These are phyloP conservation scores for Synanthedon formicaeformis DNA, from an alignment of 2,888 invertebrate genomes.

Conservation along the genomic window DNA sequence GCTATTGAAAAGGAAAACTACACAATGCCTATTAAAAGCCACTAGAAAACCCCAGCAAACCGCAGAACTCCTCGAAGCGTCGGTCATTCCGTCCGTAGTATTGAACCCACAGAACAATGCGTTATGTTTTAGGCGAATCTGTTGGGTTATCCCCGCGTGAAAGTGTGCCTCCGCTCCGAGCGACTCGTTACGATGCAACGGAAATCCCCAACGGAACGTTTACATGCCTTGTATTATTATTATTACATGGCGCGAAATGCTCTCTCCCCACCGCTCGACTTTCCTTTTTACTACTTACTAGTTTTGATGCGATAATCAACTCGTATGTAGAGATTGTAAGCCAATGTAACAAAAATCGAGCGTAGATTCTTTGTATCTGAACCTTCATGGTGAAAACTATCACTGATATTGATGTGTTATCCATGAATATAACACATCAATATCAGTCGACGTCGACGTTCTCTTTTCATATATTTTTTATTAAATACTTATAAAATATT, in stretches of 20 bases:
- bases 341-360: too few species aligned
- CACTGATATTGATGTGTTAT: too few species aligned
- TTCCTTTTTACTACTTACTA: background rate
- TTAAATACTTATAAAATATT: too few species aligned
- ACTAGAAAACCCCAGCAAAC: conserved; percentile 5
- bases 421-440: too few species aligned
- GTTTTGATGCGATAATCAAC: too few species aligned
- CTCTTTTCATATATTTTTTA: too few species aligned
- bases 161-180: conserved; percentile 26
- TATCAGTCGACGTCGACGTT: too few species aligned
- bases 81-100: background rate
- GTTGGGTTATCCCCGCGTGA: conserved; percentile 46
- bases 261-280: background rate
- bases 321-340: too few species aligned
- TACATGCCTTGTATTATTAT: background rate
- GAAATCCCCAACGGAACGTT: conserved; percentile 29
- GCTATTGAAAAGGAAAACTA: background rate
- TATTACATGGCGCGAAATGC: background rate
- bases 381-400: too few species aligned
- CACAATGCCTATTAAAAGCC: background rate
- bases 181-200: conserved; percentile 11
- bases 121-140: conserved; percentile 2
- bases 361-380: too few species aligned
- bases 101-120: background rate
- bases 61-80: background rate